Conservation (phyloP, 2,113 vertebrate genomes). For the Prunella himalayana region DNA sequence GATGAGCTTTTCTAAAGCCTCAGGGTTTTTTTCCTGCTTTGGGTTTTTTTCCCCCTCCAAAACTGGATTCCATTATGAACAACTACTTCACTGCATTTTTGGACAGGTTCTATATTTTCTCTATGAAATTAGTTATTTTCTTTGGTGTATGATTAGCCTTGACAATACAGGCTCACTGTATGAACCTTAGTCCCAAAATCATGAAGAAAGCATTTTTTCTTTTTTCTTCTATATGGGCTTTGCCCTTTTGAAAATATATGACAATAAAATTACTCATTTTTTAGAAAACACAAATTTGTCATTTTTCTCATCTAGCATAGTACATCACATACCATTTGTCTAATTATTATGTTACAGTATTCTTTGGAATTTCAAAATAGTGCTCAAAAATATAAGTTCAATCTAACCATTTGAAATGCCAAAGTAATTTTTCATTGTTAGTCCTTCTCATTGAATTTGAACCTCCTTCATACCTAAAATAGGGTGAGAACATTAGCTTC, state of each 20-base stretch:
- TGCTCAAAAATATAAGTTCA: not conserved
- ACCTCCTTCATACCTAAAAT: not conserved
- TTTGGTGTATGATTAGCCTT: not conserved
- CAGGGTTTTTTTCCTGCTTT: rapidly evolving
- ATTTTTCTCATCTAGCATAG: not conserved
- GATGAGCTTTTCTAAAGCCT: not conserved
- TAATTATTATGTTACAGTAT: not conserved
- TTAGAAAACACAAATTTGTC: not conserved
- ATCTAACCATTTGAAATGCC: not conserved
- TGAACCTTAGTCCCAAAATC: not conserved
- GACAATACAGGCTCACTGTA: not conserved
- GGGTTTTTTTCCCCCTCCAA: not conserved
- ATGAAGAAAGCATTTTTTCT: not conserved
- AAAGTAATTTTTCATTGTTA: not conserved
- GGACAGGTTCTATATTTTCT: not conserved
- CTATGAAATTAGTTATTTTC: not conserved
- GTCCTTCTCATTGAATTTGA: not conserved
- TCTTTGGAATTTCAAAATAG: not conserved
- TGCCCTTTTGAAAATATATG: not conserved
- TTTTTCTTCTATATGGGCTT: not conserved
- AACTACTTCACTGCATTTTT: not conserved
- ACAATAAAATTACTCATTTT: not conserved
- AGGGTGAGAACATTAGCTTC: not conserved
- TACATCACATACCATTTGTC: not conserved
- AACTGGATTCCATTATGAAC: not conserved